Base-by-base conservation (phyloP, 2,888 invertebrate species). In the Tetramorium bicarinatum region DNA sequence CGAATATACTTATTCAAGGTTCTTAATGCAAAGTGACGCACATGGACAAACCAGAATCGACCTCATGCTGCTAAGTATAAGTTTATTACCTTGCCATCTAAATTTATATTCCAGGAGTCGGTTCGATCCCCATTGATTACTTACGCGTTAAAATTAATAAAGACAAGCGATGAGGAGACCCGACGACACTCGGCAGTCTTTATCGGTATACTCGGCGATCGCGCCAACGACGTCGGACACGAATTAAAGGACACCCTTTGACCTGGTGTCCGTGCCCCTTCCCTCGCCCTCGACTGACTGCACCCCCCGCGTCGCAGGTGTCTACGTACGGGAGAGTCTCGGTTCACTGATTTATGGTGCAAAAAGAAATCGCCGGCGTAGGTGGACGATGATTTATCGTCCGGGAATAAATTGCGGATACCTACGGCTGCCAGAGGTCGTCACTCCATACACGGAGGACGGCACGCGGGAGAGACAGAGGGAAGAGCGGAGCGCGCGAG, bases 381-480 rank as follows among this genome's bases (percentile, higher is more conserved):
- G 92, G 92, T 92, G 92, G 92, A 92, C 92, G 91, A 92, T 92
- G 92, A 92, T 92, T 92, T 92, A 92, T 92, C 88, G 87, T 81
- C 79, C 72, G 82, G 88, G 89, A 89, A 92, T 92, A 92, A 92
- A 92, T 92, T 92, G 92, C 91, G 89, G 85, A 90, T 89, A 87
- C 85, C 87, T 89, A 83, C 72, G 87, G 54, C 62, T 84, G 85
- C 79, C 87, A 82, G 83, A 74, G 88, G 84, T 87, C 87, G 87
- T 86, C 87, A 87, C 82, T 81, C 79, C 67, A 77, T 54, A 64
- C 75, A 64, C 59, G 47, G 47, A 79, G 86, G 52, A 59, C 54
- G 62, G 38, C 59, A 84, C 69, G 61, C 69, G 79, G 64, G 41
- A 83, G 74, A 82, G 82, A 74, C 74, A 83, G 61, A 67, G 61